A percentile compares a stretch with the other conserved stretches of the same genome.
phyloP scores from a whole-genome alignment of 1,140 invertebrate genomes.

The Pogonomyrmex barbatus region DNA sequence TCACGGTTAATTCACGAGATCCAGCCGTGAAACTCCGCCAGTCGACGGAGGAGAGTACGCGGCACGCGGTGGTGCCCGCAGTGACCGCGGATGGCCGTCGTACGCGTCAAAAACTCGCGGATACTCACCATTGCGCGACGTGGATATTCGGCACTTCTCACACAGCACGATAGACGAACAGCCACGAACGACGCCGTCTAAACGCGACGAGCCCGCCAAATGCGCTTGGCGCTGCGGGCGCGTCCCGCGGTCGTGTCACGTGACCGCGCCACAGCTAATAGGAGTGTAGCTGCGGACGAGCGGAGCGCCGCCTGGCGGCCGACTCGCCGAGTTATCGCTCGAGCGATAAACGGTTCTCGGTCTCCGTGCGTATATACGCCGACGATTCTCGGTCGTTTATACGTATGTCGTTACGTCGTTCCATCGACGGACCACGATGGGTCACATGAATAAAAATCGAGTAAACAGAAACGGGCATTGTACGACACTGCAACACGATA shows the following conservation, averaged over 20 bases:
- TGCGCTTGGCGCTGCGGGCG: slow-evolving; percentile 80
- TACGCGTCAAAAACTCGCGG: slow-evolving; percentile 83
- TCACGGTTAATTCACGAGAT: slow-evolving; percentile 83
- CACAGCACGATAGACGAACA: slow-evolving; percentile 77
- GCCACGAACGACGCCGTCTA: slow-evolving; percentile 81
- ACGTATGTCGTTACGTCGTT: neutral
- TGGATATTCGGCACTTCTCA: slow-evolving; percentile 76
- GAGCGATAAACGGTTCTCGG: neutral
- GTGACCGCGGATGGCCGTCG: slow-evolving; percentile 78
- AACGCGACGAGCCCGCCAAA: slow-evolving; percentile 83
- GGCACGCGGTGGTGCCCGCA: slow-evolving; percentile 66
- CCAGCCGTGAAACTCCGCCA: slow-evolving; percentile 83
- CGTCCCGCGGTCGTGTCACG: slow-evolving; percentile 76
- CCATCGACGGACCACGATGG: neutral
- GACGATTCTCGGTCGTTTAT: neutral
- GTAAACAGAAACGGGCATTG: neutral
- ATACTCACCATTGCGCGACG: slow-evolving; percentile 86
- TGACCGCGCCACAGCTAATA: slow-evolving; percentile 78
- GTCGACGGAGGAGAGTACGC: slow-evolving; percentile 70
- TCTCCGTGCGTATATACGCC: neutral
- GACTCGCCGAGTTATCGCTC: neutral
- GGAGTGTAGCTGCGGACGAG: neutral
- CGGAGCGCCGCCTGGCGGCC: neutral
- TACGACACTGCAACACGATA: neutral
- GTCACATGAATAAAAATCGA: slow-evolving; percentile 29